phyloP scores from a whole-genome alignment of 1,140 invertebrate genomes.

The Sweltsa coloradensis region DNA sequence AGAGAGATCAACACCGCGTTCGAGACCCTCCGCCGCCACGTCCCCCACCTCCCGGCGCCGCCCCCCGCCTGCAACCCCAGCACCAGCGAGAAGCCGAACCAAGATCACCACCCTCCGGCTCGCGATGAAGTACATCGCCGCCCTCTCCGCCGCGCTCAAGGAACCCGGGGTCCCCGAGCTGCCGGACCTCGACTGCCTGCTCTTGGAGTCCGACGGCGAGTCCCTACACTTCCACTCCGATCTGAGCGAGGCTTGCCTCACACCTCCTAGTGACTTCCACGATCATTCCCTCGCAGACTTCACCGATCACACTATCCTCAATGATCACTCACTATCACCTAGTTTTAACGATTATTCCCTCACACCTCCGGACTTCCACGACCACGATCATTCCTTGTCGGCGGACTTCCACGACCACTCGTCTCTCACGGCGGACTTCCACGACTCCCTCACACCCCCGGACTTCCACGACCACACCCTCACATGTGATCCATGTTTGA shows the following conservation, averaged over 20 bases:
- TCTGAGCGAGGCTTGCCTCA: constrained; percentile 5
- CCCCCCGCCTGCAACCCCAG: constrained; percentile 26
- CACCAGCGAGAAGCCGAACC: constrained; percentile 63
- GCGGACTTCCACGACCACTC: too few relatives aligned
- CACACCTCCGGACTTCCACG: constrained; percentile 2
- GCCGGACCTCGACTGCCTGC: background rate
- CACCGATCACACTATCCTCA: too few relatives aligned
- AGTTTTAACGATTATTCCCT: background rate
- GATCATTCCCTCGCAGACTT: constrained; percentile 6
- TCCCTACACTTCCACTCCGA: constrained; percentile 1
- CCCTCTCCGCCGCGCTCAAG: constrained; percentile 6
- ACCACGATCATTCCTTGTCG: too few relatives aligned
- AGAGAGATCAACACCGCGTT: constrained; percentile 80
- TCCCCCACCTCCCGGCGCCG: constrained; percentile 38
- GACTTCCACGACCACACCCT: constrained; percentile 7
- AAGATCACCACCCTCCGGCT: constrained; percentile 79
- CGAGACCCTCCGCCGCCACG: constrained; percentile 58
- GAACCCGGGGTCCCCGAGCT: background rate
- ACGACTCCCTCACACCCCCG: constrained; percentile 6
- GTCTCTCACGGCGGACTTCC: too few relatives aligned
- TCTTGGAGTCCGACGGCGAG: constrained; percentile 1
- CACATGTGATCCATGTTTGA: too few relatives aligned
- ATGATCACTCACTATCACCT: too few relatives aligned
- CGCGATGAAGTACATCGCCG: constrained; percentile 61
- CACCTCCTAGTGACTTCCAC: constrained; percentile 4